A percentile compares a stretch with the other conserved stretches of the same genome.
Evolutionary conservation across 2,113 vertebrate species (phyloP).

Genomic region (Speoplatyrhinus poulsoni): DNA sequence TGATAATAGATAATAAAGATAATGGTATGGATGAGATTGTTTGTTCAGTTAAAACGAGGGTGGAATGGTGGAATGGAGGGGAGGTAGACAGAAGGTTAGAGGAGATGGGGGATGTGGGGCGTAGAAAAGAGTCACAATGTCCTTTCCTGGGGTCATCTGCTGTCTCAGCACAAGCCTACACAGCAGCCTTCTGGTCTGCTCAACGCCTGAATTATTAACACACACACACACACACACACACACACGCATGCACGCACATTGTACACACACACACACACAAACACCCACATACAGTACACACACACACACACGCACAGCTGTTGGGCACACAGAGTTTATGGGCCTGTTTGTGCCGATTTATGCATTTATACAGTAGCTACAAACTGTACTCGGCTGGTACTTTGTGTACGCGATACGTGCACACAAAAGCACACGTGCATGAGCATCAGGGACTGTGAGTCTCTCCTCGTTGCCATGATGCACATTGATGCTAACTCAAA

Average conservation of each 20-base stretch:
- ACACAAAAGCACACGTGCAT: conserved; percentile 9
- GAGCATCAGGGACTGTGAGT: conserved; percentile 11
- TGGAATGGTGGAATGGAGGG: neutral
- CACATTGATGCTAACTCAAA: conserved; percentile 70
- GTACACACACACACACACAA: conserved; percentile 41
- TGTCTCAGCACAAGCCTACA: conserved; percentile 66
- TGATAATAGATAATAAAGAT: neutral
- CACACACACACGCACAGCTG: conserved; percentile 36
- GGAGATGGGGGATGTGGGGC: neutral
- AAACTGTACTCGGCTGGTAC: neutral
- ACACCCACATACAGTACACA: conserved; percentile 18
- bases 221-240: conserved; percentile 40
- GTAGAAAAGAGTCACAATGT: conserved; percentile 29
- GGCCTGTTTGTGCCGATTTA: conserved; percentile 1
- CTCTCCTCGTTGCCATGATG: conserved; percentile 56
- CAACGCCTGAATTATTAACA: conserved; percentile 75
- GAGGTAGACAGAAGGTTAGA: neutral
- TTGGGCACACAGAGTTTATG: conserved; percentile 37
- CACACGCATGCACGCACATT: conserved; percentile 44
- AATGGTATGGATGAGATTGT: neutral
- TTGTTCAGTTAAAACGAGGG: neutral
- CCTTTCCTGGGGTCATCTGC: conserved; percentile 72
- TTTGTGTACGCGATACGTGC: neutral
- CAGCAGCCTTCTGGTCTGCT: conserved; percentile 47
- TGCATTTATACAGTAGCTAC: conserved; percentile 7